A percentile compares a stretch with the other conserved stretches of the same genome.
These are phyloP conservation scores for Aplodontia rufa DNA, from an alignment of 2,113 vertebrate species.

Conservation along the genomic window DNA sequence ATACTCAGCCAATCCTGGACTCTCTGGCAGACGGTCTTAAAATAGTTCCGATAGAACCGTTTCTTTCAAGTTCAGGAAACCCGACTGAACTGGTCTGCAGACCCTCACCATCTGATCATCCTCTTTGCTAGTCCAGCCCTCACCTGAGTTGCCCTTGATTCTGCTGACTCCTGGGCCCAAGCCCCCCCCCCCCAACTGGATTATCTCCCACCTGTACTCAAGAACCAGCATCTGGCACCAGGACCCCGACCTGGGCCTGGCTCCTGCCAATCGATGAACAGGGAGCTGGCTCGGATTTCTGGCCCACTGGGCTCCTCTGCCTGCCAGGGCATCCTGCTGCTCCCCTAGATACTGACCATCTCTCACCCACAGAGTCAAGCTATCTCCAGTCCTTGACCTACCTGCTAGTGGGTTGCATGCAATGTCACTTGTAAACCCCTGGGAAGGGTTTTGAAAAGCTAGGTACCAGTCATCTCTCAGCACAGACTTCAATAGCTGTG, in stretches of 20 bases:
- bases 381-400: not conserved
- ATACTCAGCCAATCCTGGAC: not conserved
- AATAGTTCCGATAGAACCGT: not conserved
- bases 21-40: not conserved
- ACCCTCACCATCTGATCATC: not conserved
- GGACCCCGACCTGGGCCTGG: not conserved
- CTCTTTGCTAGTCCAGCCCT: not conserved
- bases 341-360: too few species aligned
- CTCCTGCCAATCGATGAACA: not conserved
- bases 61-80: not conserved
- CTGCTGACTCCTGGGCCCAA: not conserved
- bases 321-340: not conserved
- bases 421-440: not conserved
- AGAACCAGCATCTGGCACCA: not conserved
- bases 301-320: not conserved
- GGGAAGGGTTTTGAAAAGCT: not conserved
- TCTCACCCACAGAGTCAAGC: not conserved
- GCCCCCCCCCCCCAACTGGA: not conserved
- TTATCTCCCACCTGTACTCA: not conserved
- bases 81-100: too few species aligned
- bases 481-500: not conserved
- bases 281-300: not conserved
- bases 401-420: too few species aligned
- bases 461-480: not conserved
- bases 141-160: not conserved